These are phyloP conservation scores for Notodromas monacha DNA, from an alignment of 2,888 invertebrate species.

Conservation along the genomic window DNA sequence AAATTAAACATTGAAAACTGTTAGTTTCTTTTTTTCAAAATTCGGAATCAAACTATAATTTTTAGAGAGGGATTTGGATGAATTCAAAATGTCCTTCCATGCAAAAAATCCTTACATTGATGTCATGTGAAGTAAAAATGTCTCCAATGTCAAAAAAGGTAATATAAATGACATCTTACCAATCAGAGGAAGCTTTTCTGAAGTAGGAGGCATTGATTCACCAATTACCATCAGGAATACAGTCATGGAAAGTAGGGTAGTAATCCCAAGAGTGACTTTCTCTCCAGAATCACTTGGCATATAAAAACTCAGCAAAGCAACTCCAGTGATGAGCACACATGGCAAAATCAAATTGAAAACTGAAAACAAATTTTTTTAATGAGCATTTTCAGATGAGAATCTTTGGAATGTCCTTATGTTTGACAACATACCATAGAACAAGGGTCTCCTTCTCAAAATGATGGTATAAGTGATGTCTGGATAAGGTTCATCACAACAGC, in stretches of 20 bases:
- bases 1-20: too few species aligned
- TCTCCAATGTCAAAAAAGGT: too few species aligned
- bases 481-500: slow-evolving; percentile 18
- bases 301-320: slow-evolving; percentile 23
- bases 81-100: too few species aligned
- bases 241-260: slow-evolving; percentile 22
- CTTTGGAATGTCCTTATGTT: background rate
- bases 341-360: slow-evolving; percentile 19
- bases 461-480: slow-evolving; percentile 21
- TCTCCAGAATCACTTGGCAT: slow-evolving; percentile 23
- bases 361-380: slow-evolving; percentile 9
- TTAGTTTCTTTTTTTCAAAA: too few species aligned
- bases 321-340: slow-evolving; percentile 21
- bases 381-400: slow-evolving; percentile 6
- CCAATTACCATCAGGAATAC: slow-evolving; percentile 23
- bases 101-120: too few species aligned
- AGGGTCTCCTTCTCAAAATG: slow-evolving; percentile 18
- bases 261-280: slow-evolving; percentile 20
- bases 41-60: too few species aligned
- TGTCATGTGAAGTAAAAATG: too few species aligned
- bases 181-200: slow-evolving; percentile 23
- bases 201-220: slow-evolving; percentile 24
- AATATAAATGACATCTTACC: slow-evolving; percentile 14
- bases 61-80: too few species aligned
- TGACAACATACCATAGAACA: slow-evolving; percentile 17